Evolutionary conservation across 2,113 vertebrate species (phyloP).

Genomic region (Menidia beryllina): DNA sequence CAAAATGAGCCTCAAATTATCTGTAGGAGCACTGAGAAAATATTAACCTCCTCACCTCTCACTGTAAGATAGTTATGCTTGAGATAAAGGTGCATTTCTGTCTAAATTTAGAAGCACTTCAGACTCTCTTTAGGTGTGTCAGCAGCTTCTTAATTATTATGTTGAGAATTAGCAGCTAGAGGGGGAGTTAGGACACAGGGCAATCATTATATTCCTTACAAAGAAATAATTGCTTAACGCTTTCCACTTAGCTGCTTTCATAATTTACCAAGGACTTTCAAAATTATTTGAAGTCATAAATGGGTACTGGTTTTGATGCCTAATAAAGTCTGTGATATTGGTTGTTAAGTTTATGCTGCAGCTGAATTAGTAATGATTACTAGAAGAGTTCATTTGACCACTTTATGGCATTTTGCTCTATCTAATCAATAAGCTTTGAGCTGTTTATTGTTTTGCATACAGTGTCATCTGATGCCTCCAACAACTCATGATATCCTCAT

Average conservation of each 20-base stretch:
- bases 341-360: neutral
- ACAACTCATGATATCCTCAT: no score
- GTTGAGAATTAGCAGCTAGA: neutral
- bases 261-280: neutral
- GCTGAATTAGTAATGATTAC: neutral
- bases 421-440: neutral
- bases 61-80: slow-evolving; percentile 7
- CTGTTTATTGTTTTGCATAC: neutral
- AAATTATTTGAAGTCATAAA: neutral
- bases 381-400: neutral
- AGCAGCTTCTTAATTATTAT: neutral
- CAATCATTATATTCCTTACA: neutral
- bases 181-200: neutral
- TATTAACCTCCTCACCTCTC: slow-evolving; percentile 37
- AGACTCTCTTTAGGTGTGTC: neutral
- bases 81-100: slow-evolving; percentile 6
- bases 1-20: slow-evolving; percentile 4
- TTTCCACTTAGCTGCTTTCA: neutral
- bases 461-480: neutral
- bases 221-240: neutral
- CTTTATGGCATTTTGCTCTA: neutral
- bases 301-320: no score
- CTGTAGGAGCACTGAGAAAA: slow-evolving; percentile 3
- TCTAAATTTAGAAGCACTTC: neutral
- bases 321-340: neutral